Evolutionary conservation across 1,140 invertebrate genomes (phyloP).

Genomic region (Penaeus chinensis): DNA sequence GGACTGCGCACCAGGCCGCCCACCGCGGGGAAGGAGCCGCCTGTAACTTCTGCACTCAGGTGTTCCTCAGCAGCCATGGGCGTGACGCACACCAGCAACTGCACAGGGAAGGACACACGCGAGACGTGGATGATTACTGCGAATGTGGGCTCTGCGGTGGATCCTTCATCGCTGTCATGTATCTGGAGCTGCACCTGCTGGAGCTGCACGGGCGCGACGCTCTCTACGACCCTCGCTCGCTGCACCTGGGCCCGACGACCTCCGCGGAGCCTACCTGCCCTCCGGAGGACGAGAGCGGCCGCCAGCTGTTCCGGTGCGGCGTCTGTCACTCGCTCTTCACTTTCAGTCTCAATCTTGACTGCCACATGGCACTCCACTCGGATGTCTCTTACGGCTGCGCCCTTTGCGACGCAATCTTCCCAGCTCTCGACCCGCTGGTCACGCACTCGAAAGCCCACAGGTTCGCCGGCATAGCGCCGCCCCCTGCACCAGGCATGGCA

Average conservation of each 20-base stretch:
- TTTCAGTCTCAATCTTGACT: conserved; percentile 43
- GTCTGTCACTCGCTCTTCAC: conserved; percentile 29
- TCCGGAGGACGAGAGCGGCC: conserved; percentile 21
- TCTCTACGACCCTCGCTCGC: conserved; percentile 10
- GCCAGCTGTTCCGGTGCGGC: conserved; percentile 33
- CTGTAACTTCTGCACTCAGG: conserved; percentile 37
- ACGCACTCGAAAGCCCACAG: conserved; percentile 21
- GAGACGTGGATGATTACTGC: conserved; percentile 46
- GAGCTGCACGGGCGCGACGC: conserved; percentile 31
- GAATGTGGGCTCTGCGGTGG: conserved; percentile 48
- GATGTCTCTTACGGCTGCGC: conserved; percentile 26
- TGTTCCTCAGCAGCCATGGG: conserved; percentile 33
- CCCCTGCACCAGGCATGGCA: background rate
- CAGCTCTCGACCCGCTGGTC: conserved; percentile 30
- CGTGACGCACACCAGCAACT: conserved; percentile 31
- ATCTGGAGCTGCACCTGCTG: conserved; percentile 46
- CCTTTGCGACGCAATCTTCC: conserved; percentile 33
- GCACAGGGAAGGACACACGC: conserved; percentile 30
- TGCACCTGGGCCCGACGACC: conserved; percentile 6
- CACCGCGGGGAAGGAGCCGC: conserved; percentile 26
- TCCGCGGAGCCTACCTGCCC: conserved; percentile 4
- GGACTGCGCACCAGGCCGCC: conserved; percentile 40
- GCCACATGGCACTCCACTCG: conserved; percentile 45
- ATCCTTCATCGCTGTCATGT: conserved; percentile 38
- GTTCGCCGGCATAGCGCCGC: background rate